Evolutionary conservation across 2,113 vertebrate genomes (phyloP).

Genomic region (Ctenodactylus gundi): DNA sequence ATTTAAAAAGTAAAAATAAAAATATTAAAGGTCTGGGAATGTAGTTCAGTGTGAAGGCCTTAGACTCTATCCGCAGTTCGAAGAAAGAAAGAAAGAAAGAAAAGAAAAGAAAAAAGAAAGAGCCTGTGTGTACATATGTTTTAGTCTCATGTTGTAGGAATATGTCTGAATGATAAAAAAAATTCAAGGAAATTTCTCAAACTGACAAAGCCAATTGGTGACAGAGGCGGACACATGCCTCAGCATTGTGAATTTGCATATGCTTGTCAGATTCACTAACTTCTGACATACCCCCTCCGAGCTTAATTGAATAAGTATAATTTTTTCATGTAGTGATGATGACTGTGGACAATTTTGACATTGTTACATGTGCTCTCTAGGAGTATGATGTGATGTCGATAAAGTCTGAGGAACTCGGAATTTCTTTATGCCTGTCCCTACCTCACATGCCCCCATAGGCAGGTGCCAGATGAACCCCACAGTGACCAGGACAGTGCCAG

Average conservation of each 20-base stretch:
- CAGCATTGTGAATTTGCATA: background rate
- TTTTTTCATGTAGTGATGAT: background rate
- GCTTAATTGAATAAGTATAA: conserved; percentile 17
- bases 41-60: too few relatives aligned
- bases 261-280: background rate
- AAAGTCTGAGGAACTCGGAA: background rate
- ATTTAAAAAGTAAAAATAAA: too few relatives aligned
- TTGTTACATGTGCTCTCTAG: background rate
- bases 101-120: background rate
- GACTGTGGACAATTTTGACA: background rate
- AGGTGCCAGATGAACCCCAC: background rate
- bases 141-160: background rate
- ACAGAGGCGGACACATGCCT: background rate
- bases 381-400: background rate
- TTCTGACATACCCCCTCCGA: background rate
- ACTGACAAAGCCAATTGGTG: background rate
- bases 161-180: background rate
- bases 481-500: background rate
- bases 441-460: rapidly evolving
- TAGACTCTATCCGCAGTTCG: too few relatives aligned
- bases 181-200: background rate
- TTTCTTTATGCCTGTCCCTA: background rate
- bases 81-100: too few relatives aligned
- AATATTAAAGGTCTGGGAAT: too few relatives aligned
- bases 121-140: background rate